phyloP scores from a whole-genome alignment of 2,888 invertebrate species.

The Hydrotaea diabolus region DNA sequence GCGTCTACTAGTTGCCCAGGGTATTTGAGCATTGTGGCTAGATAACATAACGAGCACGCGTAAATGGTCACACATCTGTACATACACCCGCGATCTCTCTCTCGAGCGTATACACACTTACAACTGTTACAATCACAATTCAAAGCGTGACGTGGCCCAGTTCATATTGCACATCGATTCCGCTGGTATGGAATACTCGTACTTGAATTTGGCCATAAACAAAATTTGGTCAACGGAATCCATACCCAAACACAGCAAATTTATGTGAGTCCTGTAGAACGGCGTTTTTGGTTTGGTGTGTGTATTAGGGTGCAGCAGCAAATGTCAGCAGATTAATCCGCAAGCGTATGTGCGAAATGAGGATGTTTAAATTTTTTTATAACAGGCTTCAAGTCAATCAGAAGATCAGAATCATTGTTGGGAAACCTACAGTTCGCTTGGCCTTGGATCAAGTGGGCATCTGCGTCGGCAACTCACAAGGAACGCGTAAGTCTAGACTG shows the following conservation, averaged over 20 bases:
- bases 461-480: too few species aligned
- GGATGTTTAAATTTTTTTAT: too few species aligned
- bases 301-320: background rate
- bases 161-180: constrained; percentile 26
- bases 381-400: too few species aligned
- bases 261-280: constrained; percentile 4
- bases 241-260: constrained; percentile 23
- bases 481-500: too few species aligned
- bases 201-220: constrained; percentile 55
- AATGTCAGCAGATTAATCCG: too few species aligned
- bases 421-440: too few species aligned
- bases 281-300: constrained; percentile 35
- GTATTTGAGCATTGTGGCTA: constrained; percentile 56
- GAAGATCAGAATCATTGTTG: too few species aligned
- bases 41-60: constrained; percentile 59
- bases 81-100: background rate
- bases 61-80: constrained; percentile 45
- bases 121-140: constrained; percentile 23
- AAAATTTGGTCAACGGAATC: constrained; percentile 57
- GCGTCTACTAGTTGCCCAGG: constrained; percentile 36
- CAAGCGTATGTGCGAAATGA: too few species aligned
- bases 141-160: background rate
- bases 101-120: background rate
- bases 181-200: constrained; percentile 25
- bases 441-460: too few species aligned